Evolutionary conservation across 2,888 invertebrate genomes (phyloP).

Genomic region (Opisthograptis luteolata): DNA sequence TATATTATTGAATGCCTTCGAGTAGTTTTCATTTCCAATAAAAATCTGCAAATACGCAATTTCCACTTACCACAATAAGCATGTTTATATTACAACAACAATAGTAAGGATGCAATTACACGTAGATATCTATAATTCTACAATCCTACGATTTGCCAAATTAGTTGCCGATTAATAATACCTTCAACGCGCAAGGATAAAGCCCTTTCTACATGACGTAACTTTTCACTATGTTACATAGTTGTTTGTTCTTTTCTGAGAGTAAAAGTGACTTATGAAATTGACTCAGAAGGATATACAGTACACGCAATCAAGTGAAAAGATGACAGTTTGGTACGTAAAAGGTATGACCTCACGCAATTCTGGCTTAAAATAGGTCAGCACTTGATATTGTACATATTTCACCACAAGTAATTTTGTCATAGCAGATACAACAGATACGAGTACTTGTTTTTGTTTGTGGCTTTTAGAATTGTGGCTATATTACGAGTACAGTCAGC

Average conservation of each 20-base stretch:
- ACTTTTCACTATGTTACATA: slow-evolving; percentile 59
- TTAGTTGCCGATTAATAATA: slow-evolving; percentile 39
- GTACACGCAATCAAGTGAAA: slow-evolving; percentile 14
- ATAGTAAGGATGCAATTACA: slow-evolving; percentile 44
- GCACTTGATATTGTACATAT: slow-evolving; percentile 6
- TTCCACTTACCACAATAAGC: neutral
- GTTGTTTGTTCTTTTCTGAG: slow-evolving; percentile 37
- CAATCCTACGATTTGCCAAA: slow-evolving; percentile 25
- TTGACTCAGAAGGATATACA: slow-evolving; percentile 32
- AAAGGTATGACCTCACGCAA: slow-evolving; percentile 19
- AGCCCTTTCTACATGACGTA: slow-evolving; percentile 70
- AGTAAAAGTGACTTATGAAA: slow-evolving; percentile 39
- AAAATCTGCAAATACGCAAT: neutral
- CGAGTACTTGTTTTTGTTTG: too few species aligned
- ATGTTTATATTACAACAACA: slow-evolving; percentile 29
- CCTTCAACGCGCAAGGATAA: slow-evolving; percentile 64
- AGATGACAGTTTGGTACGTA: slow-evolving; percentile 24
- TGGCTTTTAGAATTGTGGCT: too few species aligned
- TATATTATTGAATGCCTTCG: too few species aligned
- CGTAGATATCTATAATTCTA: slow-evolving; percentile 22
- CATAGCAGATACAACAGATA: too few species aligned
- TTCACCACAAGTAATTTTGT: neutral
- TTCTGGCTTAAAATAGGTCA: slow-evolving; percentile 4
- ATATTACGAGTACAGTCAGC: too few species aligned
- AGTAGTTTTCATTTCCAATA: too few species aligned